Conservation (phyloP, 2,113 vertebrate species). For the Euleptes europaea region DNA sequence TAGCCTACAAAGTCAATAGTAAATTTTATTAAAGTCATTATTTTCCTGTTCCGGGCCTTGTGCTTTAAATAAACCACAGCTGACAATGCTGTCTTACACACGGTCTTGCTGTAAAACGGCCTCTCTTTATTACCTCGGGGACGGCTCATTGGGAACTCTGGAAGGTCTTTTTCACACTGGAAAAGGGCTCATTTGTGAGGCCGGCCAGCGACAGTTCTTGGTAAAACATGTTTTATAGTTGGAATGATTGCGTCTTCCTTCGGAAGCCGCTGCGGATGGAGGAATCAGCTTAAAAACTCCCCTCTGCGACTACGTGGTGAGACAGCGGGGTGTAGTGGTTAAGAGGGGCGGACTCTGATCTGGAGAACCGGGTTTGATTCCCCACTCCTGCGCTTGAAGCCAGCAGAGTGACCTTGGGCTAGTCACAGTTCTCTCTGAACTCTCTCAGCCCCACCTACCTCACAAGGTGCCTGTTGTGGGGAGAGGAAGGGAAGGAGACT, state of each 20-base stretch:
- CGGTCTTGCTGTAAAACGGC: conserved; percentile 82
- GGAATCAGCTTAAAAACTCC: neutral
- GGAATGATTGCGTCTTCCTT: conserved; percentile 51
- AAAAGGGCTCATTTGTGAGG: conserved; percentile 69
- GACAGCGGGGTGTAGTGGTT: too few species aligned
- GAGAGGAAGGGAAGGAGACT: too few species aligned
- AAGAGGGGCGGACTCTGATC: too few species aligned
- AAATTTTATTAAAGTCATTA: conserved; percentile 89
- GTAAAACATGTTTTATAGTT: conserved; percentile 63
- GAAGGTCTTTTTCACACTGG: conserved; percentile 69
- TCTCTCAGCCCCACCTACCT: too few species aligned
- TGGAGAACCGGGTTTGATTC: too few species aligned
- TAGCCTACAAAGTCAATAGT: conserved; percentile 84
- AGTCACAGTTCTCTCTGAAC: too few species aligned
- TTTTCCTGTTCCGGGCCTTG: conserved; percentile 78
- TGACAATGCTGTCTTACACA: conserved; percentile 81
- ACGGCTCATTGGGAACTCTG: conserved; percentile 78
- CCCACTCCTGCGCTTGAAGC: too few species aligned
- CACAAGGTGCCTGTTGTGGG: too few species aligned
- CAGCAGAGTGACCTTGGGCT: too few species aligned
- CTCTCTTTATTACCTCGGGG: conserved; percentile 93
- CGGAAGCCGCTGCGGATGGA: conserved; percentile 52
- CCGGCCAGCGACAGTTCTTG: conserved; percentile 74
- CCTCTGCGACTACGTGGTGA: too few species aligned
- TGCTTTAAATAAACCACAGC: conserved; percentile 82